Conservation (phyloP, 2,888 invertebrate species). For the Creontiades dilutus region DNA sequence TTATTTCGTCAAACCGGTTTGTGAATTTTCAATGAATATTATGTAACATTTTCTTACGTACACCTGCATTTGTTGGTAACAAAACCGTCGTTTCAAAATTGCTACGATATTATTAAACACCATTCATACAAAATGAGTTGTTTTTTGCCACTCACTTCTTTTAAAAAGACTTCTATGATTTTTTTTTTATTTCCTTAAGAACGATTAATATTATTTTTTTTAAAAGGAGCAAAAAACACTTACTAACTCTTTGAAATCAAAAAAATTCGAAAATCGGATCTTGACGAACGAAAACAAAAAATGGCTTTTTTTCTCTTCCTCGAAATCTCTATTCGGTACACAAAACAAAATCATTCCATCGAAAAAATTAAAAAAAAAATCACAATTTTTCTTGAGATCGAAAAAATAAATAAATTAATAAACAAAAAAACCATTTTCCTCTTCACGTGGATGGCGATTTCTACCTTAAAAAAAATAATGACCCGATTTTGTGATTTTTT, state of each 20-base stretch:
- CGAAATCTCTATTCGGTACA: not conserved
- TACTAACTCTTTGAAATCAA: conserved; percentile 66
- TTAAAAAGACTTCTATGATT: conserved; percentile 61
- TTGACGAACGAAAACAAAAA: conserved; percentile 8
- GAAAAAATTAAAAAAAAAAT: not conserved
- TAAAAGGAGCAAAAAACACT: conserved; percentile 69
- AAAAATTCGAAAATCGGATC: conserved; percentile 58
- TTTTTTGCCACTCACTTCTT: conserved; percentile 62
- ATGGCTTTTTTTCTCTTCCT: not conserved
- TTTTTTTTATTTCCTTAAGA: conserved; percentile 54
- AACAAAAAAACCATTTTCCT: not conserved
- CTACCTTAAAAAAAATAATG: not conserved
- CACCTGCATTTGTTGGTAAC: conserved; percentile 75
- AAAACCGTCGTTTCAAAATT: conserved; percentile 72
- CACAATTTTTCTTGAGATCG: conserved; percentile 30
- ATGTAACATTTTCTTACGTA: conserved; percentile 70
- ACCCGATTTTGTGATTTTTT: conserved; percentile 51
- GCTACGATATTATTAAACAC: conserved; percentile 70
- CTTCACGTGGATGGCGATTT: not conserved
- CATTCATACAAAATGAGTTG: conserved; percentile 68
- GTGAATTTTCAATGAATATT: conserved; percentile 25
- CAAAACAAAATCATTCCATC: conserved; percentile 15
- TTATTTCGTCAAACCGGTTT: conserved; percentile 46
- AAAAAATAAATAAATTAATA: no score
- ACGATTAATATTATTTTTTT: conserved; percentile 52